A percentile compares a stretch with the other conserved stretches of the same genome.
phyloP scores from a whole-genome alignment of 2,888 invertebrate genomes.

The Mimumesa dahlbomi region DNA sequence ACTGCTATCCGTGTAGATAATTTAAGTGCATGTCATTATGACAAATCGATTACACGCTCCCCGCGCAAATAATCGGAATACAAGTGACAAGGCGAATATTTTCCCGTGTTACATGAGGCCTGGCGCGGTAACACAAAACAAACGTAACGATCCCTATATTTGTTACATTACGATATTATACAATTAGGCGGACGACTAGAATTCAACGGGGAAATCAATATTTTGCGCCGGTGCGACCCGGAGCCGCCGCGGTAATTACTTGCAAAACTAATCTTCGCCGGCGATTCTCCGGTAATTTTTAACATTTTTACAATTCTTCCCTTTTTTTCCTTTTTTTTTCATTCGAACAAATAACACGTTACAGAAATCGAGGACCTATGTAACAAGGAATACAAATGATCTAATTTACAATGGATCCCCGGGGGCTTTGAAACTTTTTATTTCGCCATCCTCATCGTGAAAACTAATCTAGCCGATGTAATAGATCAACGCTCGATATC shows the following conservation, averaged over 20 bases:
- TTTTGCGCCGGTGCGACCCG: too few relatives aligned
- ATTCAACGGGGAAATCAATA: too few relatives aligned
- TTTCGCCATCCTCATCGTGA: conserved; percentile 49
- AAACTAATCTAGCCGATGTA: conserved; percentile 67
- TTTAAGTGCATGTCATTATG: conserved; percentile 61
- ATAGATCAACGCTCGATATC: conserved; percentile 62
- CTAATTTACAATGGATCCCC: conserved; percentile 70
- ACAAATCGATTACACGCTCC: conserved; percentile 62
- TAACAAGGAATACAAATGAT: conserved; percentile 71
- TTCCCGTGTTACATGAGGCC: conserved; percentile 19
- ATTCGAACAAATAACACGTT: conserved; percentile 35
- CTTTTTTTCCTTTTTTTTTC: conserved; percentile 25
- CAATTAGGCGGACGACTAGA: too few relatives aligned
- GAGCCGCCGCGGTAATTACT: too few relatives aligned
- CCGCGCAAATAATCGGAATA: conserved; percentile 52
- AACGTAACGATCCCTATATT: conserved; percentile 17
- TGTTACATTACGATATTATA: too few relatives aligned
- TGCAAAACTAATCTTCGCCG: background rate
- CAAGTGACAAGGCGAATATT: conserved; percentile 53
- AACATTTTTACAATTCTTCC: background rate
- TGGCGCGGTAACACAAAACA: conserved; percentile 5
- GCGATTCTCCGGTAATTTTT: background rate
- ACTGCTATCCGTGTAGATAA: conserved; percentile 55
- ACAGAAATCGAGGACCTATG: conserved; percentile 43
- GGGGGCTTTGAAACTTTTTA: conserved; percentile 64